Conservation (phyloP, 2,797 vertebrate species). For the Gymnothorax reevesii region DNA sequence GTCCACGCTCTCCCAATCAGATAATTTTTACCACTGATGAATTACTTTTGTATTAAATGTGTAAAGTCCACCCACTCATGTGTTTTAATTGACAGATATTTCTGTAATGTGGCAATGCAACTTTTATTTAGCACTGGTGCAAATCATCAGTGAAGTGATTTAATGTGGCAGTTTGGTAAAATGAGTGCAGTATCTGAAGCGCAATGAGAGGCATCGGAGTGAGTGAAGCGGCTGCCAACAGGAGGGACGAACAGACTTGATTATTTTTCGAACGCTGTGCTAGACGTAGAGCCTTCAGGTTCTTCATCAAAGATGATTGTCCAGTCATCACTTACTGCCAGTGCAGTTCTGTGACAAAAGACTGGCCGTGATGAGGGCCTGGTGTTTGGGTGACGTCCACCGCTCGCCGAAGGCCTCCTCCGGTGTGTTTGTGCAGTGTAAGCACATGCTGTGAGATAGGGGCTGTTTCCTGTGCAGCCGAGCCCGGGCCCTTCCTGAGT, state of each 20-base stretch:
- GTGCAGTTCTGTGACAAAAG: background rate
- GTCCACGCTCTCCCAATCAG: background rate
- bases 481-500: constrained; percentile 68
- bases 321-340: background rate
- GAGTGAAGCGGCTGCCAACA: background rate
- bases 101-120: background rate
- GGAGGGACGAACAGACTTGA: background rate
- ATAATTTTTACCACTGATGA: background rate
- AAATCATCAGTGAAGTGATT: background rate
- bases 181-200: background rate
- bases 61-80: background rate
- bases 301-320: background rate
- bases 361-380: background rate
- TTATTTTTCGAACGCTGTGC: background rate
- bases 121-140: background rate
- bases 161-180: background rate
- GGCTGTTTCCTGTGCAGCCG: constrained; percentile 68
- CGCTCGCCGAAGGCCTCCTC: background rate
- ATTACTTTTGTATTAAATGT: background rate
- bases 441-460: constrained; percentile 71
- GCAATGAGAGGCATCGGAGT: background rate
- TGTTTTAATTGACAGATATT: background rate
- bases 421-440: constrained; percentile 61
- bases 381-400: constrained; percentile 16
- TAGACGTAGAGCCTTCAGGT: background rate